Evolutionary conservation across 2,888 invertebrate genomes (phyloP).

Genomic region (Drosophila rellima): DNA sequence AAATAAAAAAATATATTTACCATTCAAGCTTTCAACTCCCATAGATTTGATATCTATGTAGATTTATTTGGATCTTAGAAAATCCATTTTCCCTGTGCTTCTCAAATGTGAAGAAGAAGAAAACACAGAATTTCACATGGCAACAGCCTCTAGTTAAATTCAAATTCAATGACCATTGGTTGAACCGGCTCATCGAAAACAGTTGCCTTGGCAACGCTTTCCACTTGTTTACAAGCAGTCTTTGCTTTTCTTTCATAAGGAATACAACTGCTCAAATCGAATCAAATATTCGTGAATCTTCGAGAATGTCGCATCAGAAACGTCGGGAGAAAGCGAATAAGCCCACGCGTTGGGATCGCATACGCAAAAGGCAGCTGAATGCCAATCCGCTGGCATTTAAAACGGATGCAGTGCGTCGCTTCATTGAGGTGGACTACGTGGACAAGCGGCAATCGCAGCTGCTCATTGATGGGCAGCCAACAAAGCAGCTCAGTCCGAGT

Average conservation of each 20-base stretch:
- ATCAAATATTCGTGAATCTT: background rate
- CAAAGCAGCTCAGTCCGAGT: conserved; percentile 78
- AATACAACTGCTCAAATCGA: background rate
- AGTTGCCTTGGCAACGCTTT: conserved; percentile 58
- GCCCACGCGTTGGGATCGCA: conserved; percentile 85
- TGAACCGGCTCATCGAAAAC: conserved; percentile 14
- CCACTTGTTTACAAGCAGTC: conserved; percentile 52
- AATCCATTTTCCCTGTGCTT: no score
- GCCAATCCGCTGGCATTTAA: conserved; percentile 67
- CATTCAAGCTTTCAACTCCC: no score
- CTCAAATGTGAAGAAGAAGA: no score
- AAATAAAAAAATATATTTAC: no score
- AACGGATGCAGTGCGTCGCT: conserved; percentile 82
- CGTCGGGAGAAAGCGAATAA: conserved; percentile 76
- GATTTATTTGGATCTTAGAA: no score
- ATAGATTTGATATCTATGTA: no score
- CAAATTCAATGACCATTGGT: background rate
- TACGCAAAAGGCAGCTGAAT: conserved; percentile 82
- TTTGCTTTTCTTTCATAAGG: conserved; percentile 2
- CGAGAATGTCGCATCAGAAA: conserved; percentile 58
- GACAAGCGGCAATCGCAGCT: conserved; percentile 73
- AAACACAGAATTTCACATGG: background rate
- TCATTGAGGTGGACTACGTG: conserved; percentile 84
- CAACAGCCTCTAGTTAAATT: background rate
- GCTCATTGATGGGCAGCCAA: conserved; percentile 73